Conservation (phyloP, 1,140 invertebrate genomes). For the Drosophila santomea region DNA sequence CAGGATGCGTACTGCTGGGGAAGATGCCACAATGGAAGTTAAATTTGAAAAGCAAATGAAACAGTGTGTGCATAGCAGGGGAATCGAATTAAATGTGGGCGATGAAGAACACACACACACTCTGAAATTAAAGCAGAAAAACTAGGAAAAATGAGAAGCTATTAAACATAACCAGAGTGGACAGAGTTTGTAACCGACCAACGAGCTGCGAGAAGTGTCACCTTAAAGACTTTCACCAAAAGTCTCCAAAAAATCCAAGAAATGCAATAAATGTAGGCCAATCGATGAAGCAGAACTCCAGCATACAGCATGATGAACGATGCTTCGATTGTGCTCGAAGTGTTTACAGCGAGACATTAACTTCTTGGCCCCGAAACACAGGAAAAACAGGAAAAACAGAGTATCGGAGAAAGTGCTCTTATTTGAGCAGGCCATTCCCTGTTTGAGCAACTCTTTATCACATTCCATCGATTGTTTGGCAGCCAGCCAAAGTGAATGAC, state of each 20-base stretch:
- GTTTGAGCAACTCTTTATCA: constrained; percentile 15
- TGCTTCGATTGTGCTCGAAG: constrained; percentile 7
- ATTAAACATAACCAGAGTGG: constrained; percentile 29
- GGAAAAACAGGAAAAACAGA: background rate
- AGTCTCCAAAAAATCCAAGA: background rate
- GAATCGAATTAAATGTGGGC: constrained; percentile 51
- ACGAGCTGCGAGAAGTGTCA: background rate
- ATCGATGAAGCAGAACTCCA: constrained; percentile 10
- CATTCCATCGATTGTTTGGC: constrained; percentile 22
- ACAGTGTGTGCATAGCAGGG: constrained; percentile 10
- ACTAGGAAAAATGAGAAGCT: constrained; percentile 32
- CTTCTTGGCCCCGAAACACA: background rate
- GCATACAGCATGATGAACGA: background rate
- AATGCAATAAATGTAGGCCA: background rate
- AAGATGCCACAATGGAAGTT: constrained; percentile 43
- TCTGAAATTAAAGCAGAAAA: constrained; percentile 25
- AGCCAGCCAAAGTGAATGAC: constrained; percentile 16
- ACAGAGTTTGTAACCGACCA: background rate
- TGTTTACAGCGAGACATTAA: constrained; percentile 9
- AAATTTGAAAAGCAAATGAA: constrained; percentile 68
- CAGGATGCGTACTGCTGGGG: constrained; percentile 39
- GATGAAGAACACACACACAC: constrained; percentile 21
- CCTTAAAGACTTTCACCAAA: background rate
- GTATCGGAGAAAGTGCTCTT: background rate
- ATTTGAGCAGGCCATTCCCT: background rate